Percentiles rank a stretch among this genome's conserved stretches.
phyloP scores from a whole-genome alignment of 2,797 vertebrate species.

The Gymnopithys bicolor region DNA sequence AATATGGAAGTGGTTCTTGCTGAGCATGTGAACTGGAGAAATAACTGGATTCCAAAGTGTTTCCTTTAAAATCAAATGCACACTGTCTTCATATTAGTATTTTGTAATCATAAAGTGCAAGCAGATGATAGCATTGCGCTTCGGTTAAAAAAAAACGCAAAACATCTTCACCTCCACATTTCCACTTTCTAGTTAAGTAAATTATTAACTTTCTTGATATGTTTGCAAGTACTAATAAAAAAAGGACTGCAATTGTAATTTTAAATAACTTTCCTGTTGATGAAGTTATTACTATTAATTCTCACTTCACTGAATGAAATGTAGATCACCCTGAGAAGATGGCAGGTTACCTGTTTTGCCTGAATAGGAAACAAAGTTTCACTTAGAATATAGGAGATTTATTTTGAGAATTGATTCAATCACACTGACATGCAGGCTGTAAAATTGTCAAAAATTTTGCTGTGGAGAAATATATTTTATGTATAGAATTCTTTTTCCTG shows the following conservation, averaged over 20 bases:
- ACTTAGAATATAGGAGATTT: neutral
- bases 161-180: neutral
- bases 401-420: neutral
- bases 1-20: neutral
- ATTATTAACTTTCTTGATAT: slow-evolving; percentile 9
- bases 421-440: neutral
- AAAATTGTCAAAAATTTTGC: neutral
- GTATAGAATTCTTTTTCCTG: neutral
- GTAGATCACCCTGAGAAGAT: neutral
- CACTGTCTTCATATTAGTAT: neutral
- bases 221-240: slow-evolving; percentile 2
- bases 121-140: neutral
- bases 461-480: neutral
- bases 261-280: neutral
- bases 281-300: neutral
- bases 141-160: neutral
- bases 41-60: neutral
- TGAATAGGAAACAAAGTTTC: neutral
- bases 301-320: neutral
- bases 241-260: neutral
- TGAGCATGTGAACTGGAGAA: neutral
- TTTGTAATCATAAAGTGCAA: slow-evolving; percentile 12
- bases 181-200: slow-evolving; percentile 13
- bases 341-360: neutral
- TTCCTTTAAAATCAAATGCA: slow-evolving; percentile 22